Evolutionary conservation across 2,888 invertebrate genomes (phyloP).

Genomic region (Himalopsyche anomala): DNA sequence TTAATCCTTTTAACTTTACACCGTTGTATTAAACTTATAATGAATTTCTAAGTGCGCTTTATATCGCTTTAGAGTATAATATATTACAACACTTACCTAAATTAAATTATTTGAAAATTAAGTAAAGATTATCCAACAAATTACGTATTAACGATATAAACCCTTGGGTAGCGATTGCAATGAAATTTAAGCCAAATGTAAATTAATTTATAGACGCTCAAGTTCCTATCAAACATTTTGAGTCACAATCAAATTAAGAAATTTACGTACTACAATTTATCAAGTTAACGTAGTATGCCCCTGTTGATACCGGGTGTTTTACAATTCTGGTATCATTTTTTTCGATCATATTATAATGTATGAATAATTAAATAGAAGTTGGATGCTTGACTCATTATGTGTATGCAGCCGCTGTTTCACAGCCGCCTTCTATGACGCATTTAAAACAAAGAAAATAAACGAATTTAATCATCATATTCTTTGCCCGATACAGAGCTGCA

Average conservation of each 20-base stretch:
- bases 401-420: no score
- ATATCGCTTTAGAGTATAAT: not conserved
- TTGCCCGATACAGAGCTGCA: no score
- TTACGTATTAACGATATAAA: constrained; percentile 1
- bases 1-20: no score
- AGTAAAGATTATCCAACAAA: not conserved
- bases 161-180: constrained; percentile 32
- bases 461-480: no score
- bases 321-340: not conserved
- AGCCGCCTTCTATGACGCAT: no score
- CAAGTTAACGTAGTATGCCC: not conserved
- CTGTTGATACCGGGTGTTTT: not conserved
- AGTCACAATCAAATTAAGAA: constrained; percentile 38
- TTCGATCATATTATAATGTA: not conserved
- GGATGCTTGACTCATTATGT: no score
- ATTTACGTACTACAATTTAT: constrained; percentile 7
- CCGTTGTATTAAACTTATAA: no score
- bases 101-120: not conserved
- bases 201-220: not conserved
- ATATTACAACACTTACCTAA: not conserved
- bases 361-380: not conserved
- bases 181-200: not conserved
- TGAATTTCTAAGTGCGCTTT: not conserved
- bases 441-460: no score
- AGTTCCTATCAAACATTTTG: constrained; percentile 37